These are phyloP conservation scores for Drosophila mauritiana DNA, from an alignment of 1,140 invertebrate genomes.

Conservation along the genomic window DNA sequence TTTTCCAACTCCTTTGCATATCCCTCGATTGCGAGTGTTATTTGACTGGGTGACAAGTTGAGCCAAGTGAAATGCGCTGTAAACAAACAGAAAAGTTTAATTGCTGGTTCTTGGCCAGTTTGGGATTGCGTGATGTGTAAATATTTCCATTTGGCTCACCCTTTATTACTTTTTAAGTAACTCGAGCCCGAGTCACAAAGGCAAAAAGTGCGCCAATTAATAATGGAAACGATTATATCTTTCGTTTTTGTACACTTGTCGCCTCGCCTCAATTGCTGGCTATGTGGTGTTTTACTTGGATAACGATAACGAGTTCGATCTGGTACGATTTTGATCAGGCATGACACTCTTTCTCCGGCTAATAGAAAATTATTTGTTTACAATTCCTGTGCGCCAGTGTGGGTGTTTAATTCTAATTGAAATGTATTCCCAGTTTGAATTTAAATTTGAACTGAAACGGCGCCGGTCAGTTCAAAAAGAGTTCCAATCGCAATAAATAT, in stretches of 20 bases:
- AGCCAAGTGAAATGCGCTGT: constrained; percentile 42
- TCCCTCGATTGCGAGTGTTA: not conserved
- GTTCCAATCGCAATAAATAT: constrained; percentile 57
- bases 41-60: constrained; percentile 5
- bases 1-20: constrained; percentile 31
- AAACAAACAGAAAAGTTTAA: constrained; percentile 53
- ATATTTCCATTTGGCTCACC: constrained; percentile 35
- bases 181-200: constrained; percentile 37
- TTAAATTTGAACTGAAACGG: constrained; percentile 50
- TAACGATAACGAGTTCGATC: constrained; percentile 79
- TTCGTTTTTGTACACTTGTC: constrained; percentile 21
- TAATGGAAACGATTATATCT: constrained; percentile 61
- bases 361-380: constrained; percentile 83
- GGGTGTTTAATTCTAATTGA: constrained; percentile 69
- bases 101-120: constrained; percentile 39
- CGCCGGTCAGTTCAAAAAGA: constrained; percentile 36
- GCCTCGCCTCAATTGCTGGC: constrained; percentile 52
- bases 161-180: constrained; percentile 62
- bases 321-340: constrained; percentile 69
- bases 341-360: constrained; percentile 43
- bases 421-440: constrained; percentile 54
- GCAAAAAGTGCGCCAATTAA: constrained; percentile 67
- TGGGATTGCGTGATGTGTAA: constrained; percentile 23
- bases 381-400: constrained; percentile 44
- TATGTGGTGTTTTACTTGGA: constrained; percentile 62